phyloP scores from a whole-genome alignment of 2,113 vertebrate species.

The Zeus faber region DNA sequence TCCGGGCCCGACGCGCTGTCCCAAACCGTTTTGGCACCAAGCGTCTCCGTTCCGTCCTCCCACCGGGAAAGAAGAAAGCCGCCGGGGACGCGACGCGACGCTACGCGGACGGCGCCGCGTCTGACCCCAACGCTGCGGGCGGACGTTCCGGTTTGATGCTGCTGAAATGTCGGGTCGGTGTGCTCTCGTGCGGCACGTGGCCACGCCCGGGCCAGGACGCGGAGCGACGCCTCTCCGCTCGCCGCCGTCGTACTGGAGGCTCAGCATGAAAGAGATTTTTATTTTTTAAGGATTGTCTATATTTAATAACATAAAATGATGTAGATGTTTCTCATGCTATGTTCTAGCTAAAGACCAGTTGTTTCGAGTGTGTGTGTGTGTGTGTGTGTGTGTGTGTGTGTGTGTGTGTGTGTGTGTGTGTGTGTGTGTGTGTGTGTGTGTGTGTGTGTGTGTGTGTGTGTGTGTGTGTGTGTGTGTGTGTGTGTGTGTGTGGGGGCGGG shows the following conservation, averaged over 20 bases:
- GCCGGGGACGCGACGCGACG: no score
- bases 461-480: conserved; percentile 5
- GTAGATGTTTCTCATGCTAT: conserved; percentile 37
- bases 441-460: conserved; percentile 7
- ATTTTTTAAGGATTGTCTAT: conserved; percentile 57
- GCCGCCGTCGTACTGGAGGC: conserved; percentile 16
- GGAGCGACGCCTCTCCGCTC: conserved; percentile 2
- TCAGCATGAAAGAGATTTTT: conserved; percentile 51
- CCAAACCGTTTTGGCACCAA: no score
- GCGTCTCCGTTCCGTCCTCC: no score
- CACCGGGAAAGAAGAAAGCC: no score
- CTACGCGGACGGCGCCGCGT: no score
- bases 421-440: conserved; percentile 4
- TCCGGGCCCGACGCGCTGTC: no score
- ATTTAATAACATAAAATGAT: conserved; percentile 59
- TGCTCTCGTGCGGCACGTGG: background rate
- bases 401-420: conserved; percentile 10
- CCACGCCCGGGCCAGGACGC: conserved; percentile 13
- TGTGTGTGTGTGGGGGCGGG: conserved; percentile 4
- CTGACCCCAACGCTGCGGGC: no score
- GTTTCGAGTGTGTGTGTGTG: conserved; percentile 17
- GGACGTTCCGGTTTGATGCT: no score
- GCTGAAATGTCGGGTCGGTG: no score
- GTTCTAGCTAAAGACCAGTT: background rate
- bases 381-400: conserved; percentile 22